Conservation (phyloP, 2,888 invertebrate species). For the Elysia crispata region DNA sequence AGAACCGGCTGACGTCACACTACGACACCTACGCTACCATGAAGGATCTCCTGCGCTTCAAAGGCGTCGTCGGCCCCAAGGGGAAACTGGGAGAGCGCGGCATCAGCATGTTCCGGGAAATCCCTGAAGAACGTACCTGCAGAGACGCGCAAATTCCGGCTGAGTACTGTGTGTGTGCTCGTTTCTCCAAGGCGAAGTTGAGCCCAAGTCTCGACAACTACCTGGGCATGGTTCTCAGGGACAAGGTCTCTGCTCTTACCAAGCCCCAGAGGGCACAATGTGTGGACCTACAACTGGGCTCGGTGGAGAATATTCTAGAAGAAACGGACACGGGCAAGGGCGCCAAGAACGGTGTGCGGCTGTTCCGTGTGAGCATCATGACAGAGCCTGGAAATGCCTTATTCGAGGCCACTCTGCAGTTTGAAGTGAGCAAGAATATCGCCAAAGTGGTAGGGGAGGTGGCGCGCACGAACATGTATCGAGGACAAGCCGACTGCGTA, state of each 20-base stretch:
- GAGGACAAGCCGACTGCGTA: conserved; percentile 40
- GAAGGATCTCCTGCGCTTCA: conserved; percentile 82
- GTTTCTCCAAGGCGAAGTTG: not conserved
- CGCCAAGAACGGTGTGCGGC: not conserved
- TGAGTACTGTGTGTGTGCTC: conserved; percentile 94
- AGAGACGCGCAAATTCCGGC: conserved; percentile 92
- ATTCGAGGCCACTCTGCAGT: not conserved
- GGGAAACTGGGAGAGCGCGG: conserved; percentile 56
- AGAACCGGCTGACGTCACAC: conserved; percentile 86
- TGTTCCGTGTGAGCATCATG: not conserved
- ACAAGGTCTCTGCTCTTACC: too few relatives aligned
- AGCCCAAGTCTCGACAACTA: not conserved
- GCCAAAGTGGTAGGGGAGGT: conserved; percentile 16
- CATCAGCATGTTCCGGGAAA: conserved; percentile 70
- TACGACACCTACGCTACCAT: conserved; percentile 93
- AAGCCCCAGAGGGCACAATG: too few relatives aligned
- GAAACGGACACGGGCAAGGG: not conserved
- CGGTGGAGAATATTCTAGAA: not conserved
- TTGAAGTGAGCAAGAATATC: not conserved
- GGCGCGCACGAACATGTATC: conserved; percentile 13
- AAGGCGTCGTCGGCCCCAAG: conserved; percentile 45
- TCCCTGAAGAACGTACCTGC: conserved; percentile 86
- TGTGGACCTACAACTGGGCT: not conserved
- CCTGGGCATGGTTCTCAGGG: too few relatives aligned
- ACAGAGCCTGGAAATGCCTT: not conserved